Conservation (phyloP, 2,113 vertebrate species). For the Dasyornis broadbenti region DNA sequence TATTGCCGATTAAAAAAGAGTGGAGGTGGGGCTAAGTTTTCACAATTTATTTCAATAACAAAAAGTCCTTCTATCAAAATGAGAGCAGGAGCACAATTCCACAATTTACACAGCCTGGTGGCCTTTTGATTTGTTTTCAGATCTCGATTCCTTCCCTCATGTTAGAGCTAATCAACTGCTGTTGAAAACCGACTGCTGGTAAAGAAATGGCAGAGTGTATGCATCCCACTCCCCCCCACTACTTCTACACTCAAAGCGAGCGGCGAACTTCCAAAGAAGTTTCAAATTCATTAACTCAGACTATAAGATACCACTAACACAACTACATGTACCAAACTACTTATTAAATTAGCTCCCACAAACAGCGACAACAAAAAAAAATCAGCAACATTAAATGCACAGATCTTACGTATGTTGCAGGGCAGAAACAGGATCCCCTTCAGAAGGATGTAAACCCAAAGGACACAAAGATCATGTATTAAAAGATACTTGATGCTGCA, state of each 20-base stretch:
- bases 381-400: constrained; percentile 64
- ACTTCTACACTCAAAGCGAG: neutral
- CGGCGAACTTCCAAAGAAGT: neutral
- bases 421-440: constrained; percentile 63
- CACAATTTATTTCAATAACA: neutral
- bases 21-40: neutral
- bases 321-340: constrained; percentile 30
- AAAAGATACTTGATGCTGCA: constrained; percentile 64
- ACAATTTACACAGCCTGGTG: neutral
- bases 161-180: neutral
- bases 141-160: neutral
- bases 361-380: constrained; percentile 48
- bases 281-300: constrained; percentile 5
- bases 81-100: neutral
- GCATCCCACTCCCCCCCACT: neutral
- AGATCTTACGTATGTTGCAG: constrained; percentile 61
- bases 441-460: constrained; percentile 66
- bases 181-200: neutral
- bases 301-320: neutral
- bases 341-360: constrained; percentile 47
- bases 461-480: constrained; percentile 63
- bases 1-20: neutral
- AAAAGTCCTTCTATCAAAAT: neutral
- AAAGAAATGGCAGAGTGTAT: neutral
- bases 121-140: neutral